phyloP scores from a whole-genome alignment of 2,797 vertebrate species.

The Pangasius macronema region DNA sequence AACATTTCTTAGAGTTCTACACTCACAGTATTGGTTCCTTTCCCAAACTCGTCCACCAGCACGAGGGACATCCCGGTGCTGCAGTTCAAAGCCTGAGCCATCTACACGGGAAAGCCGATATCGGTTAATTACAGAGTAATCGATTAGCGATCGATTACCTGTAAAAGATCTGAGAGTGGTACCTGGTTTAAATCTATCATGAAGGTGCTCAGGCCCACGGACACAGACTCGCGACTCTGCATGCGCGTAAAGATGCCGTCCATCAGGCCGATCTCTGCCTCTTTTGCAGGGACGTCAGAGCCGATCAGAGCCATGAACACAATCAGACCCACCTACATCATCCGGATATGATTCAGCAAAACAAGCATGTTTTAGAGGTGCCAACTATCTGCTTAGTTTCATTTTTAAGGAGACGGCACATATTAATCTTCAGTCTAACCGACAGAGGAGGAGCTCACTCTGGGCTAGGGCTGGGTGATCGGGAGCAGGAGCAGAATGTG shows the following conservation, averaged over 20 bases:
- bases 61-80: constrained; percentile 89
- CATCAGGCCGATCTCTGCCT: constrained; percentile 88
- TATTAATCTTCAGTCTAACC: not conserved
- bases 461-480: no score
- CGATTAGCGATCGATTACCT: not conserved
- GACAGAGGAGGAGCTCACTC: not conserved
- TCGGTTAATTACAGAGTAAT: no score
- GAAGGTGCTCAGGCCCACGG: constrained; percentile 94
- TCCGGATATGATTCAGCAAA: constrained; percentile 20
- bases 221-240: constrained; percentile 92
- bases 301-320: constrained; percentile 96
- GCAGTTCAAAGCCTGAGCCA: constrained; percentile 89
- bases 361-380: not conserved
- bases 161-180: not conserved
- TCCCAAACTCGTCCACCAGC: constrained; percentile 97
- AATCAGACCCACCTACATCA: constrained; percentile 86
- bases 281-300: constrained; percentile 90
- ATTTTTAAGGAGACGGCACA: not conserved
- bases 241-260: constrained; percentile 94
- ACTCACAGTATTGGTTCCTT: constrained; percentile 94
- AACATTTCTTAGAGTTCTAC: not conserved
- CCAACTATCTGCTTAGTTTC: not conserved
- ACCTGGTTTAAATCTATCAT: constrained; percentile 98
- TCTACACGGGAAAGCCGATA: constrained; percentile 65
- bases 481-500: no score